These are phyloP conservation scores for Cryptomyrus ogoouensis DNA, from an alignment of 2,113 vertebrate species.

Conservation along the genomic window DNA sequence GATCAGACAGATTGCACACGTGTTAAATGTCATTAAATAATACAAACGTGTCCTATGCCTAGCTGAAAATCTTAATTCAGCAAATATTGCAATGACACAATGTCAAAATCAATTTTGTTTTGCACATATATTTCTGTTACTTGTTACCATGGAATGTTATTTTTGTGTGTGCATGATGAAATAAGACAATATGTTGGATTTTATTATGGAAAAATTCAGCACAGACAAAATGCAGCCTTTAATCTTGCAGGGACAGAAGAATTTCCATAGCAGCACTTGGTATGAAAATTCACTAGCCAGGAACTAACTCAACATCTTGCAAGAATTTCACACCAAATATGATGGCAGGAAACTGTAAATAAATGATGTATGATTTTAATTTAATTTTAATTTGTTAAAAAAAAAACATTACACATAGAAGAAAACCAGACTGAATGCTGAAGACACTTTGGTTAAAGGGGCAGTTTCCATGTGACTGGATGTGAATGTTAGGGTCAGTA, in stretches of 20 bases:
- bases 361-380: neutral
- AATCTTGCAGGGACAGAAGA: neutral
- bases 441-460: neutral
- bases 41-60: neutral
- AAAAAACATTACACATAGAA: neutral
- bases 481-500: slow-evolving; percentile 13
- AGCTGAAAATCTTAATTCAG: neutral
- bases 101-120: neutral
- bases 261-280: neutral
- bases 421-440: neutral
- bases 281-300: neutral
- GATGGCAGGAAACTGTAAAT: neutral
- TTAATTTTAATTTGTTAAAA: neutral
- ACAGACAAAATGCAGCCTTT: neutral
- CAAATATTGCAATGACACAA: neutral
- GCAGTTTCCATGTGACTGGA: neutral
- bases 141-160: neutral
- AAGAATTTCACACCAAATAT: neutral
- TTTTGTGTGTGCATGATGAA: neutral
- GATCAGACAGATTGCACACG: neutral
- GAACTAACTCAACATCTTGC: neutral
- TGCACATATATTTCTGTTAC: neutral
- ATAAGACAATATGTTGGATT: slow-evolving; percentile 5
- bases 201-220: slow-evolving; percentile 1
- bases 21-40: neutral